Base-by-base conservation (phyloP, 1,140 invertebrate genomes). In the Drosophila biarmipes region DNA sequence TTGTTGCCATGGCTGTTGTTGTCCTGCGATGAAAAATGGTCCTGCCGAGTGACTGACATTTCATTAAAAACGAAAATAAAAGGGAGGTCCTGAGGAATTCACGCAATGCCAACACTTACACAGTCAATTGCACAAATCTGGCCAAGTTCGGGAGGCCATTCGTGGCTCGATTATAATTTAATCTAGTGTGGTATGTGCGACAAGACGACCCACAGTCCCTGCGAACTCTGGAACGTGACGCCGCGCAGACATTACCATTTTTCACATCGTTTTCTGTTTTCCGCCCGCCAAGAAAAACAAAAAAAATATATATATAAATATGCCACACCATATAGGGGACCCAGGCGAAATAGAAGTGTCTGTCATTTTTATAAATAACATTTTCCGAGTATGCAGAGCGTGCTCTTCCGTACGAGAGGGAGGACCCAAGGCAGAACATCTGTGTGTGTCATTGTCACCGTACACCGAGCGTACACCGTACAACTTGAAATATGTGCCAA, bases 311-410 rank as follows among this genome's bases (percentile, higher is more conserved):
- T n/a, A 37, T 37, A n/a, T 6, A 17, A 10, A 15, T 42, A 42
- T 43, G n/a, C n/a, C n/a, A 11, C 31, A 57, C 27, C 29, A 15
- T 49, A 17, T 49, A 24, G 17, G 17, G 66, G 55, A 58, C 45
- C 37, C 29, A 52, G 72, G 69, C 81, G 74, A 78, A 86, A 86
- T 86, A 87, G 81, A 86, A 86, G 81, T 86, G 81, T 87, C 82
- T 87, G 82, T 86, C 81, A 87, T 86, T 86, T 86, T 87, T 87
- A 89, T 86, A 86, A 86, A 87, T 81, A 86, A 86, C 78, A 86
- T 78, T 87, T 71, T 78, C 37, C 53, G 55, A 62, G 43, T 64
- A 67, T 62, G 40, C 55, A 35, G 52, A 57, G 66, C 35, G 37
- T 27, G 21, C 35, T 61, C 10, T 24, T 31, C 10, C 29, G 8